Conservation (phyloP, 2,797 vertebrate genomes). For the Cheirogaleus major region DNA sequence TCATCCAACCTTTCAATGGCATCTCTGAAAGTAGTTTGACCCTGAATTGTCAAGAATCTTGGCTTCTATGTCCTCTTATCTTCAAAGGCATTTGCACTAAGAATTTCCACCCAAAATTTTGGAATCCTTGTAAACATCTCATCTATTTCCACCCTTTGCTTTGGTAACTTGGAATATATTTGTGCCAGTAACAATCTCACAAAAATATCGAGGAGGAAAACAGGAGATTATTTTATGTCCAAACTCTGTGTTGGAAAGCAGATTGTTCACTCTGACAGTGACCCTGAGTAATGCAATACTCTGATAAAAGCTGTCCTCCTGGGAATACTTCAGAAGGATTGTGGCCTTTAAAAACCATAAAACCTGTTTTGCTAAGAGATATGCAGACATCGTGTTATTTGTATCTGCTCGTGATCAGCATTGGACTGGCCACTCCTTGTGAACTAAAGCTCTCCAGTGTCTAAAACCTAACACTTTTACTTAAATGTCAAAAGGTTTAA, state of each 20-base stretch:
- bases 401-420: background rate
- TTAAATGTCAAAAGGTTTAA: background rate
- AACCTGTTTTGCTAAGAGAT: conserved; percentile 19
- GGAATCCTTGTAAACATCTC: conserved; percentile 80
- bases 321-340: conserved; percentile 42
- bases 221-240: conserved; percentile 46
- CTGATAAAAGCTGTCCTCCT: conserved; percentile 35
- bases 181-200: conserved; percentile 32
- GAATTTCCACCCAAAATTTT: conserved; percentile 73
- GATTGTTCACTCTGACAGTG: background rate
- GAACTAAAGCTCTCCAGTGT: background rate
- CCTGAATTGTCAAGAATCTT: conserved; percentile 16
- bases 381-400: background rate
- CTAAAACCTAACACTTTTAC: background rate
- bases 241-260: conserved; percentile 63
- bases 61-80: conserved; percentile 42
- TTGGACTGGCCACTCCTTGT: background rate
- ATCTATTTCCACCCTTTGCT: conserved; percentile 70
- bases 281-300: conserved; percentile 17
- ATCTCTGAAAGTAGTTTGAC: background rate
- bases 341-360: conserved; percentile 49
- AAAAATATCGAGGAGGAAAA: conserved; percentile 50
- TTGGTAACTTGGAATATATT: conserved; percentile 68
- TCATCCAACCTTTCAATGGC: background rate
- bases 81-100: conserved; percentile 70